These are phyloP conservation scores for Ceratina japonica DNA, from an alignment of 1,140 invertebrate species.

Conservation along the genomic window DNA sequence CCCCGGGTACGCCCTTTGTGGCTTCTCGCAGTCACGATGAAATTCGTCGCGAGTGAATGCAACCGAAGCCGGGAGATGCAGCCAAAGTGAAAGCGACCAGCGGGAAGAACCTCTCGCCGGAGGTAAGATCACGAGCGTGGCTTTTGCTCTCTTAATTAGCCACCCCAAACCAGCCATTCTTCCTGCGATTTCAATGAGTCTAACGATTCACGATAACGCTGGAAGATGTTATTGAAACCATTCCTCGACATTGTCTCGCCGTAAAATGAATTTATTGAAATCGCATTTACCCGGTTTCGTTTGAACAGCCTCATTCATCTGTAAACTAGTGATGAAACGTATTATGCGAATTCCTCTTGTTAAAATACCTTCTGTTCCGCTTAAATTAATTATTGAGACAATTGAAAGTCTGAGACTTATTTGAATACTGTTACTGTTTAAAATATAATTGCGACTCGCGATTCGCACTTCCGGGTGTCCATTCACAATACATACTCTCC, in stretches of 20 bases:
- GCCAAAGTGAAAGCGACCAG: slow-evolving; percentile 5
- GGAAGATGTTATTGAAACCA: not conserved
- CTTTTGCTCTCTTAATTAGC: slow-evolving; percentile 33
- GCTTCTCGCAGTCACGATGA: slow-evolving; percentile 1
- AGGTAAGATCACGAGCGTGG: slow-evolving; percentile 18
- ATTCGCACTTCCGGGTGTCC: not conserved
- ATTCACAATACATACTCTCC: not conserved
- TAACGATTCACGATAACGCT: not conserved
- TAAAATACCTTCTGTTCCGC: not conserved
- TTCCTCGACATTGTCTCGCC: slow-evolving; percentile 1
- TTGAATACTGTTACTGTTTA: no score
- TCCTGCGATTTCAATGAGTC: slow-evolving; percentile 21
- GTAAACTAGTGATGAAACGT: not conserved
- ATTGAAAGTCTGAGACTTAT: not conserved
- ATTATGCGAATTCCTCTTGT: not conserved
- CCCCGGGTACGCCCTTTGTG: not conserved
- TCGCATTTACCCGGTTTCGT: not conserved
- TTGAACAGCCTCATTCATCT: not conserved
- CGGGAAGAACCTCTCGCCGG: slow-evolving; percentile 2
- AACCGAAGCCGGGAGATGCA: not conserved
- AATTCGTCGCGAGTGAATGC: slow-evolving; percentile 19
- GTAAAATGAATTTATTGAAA: slow-evolving; percentile 31
- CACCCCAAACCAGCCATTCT: slow-evolving; percentile 3
- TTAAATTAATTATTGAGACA: not conserved
- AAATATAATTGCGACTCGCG: not conserved